A percentile compares a stretch with the other conserved stretches of the same genome.
phyloP scores from a whole-genome alignment of 1,140 invertebrate species.

The Brachionus rotundiformis region DNA sequence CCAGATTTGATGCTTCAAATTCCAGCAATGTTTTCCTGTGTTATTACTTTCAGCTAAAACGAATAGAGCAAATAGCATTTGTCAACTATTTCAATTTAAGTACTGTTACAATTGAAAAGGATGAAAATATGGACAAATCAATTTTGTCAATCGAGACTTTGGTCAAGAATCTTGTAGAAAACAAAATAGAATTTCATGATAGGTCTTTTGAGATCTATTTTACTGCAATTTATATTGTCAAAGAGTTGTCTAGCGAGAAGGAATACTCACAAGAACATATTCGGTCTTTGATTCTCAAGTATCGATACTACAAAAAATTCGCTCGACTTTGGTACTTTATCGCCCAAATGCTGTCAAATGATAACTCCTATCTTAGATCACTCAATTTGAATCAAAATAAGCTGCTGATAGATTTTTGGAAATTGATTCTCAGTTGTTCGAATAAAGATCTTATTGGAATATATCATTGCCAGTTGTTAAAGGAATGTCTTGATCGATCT shows the following conservation, averaged over 20 bases:
- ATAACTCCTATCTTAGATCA: not conserved
- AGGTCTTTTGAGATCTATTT: not conserved
- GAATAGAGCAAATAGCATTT: not conserved
- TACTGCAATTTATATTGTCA: not conserved
- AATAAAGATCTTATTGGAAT: not conserved
- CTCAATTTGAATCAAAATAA: slow-evolving; percentile 16
- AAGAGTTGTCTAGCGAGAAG: not conserved
- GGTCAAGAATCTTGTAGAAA: not conserved
- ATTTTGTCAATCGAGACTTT: not conserved
- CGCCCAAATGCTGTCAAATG: not conserved
- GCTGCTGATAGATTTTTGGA: not conserved
- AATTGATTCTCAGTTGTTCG: not conserved
- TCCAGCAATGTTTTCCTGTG: not conserved
- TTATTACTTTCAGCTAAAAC: slow-evolving; percentile 18
- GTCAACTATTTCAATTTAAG: not conserved
- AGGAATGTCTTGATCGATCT: not conserved
- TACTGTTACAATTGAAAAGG: not conserved
- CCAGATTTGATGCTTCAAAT: not conserved
- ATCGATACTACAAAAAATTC: slow-evolving; percentile 17
- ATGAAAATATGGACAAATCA: not conserved
- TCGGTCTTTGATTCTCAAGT: not conserved
- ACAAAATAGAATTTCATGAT: not conserved
- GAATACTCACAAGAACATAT: not conserved
- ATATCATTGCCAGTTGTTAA: not conserved
- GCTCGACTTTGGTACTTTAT: not conserved